phyloP scores from a whole-genome alignment of 2,888 invertebrate species.

The Polia nebulosa region DNA sequence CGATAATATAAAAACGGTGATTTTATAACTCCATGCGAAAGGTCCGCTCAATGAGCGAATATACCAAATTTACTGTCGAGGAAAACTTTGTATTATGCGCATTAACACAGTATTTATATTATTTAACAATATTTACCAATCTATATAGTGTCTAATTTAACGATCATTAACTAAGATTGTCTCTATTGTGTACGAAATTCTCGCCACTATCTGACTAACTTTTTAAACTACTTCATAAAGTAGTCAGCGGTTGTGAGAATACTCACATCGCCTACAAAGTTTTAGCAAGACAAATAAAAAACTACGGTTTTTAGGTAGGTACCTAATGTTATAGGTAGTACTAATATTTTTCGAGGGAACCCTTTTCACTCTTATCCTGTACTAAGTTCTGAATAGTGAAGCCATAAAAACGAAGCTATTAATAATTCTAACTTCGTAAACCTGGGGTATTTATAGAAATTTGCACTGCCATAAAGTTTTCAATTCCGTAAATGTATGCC shows the following conservation, averaged over 20 bases:
- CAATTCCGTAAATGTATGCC: conserved; percentile 81
- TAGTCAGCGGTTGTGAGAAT: too few relatives aligned
- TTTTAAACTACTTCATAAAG: too few relatives aligned
- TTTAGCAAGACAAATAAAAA: background rate
- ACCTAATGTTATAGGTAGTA: too few relatives aligned
- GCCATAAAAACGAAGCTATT: conserved; percentile 10
- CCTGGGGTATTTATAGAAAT: conserved; percentile 51
- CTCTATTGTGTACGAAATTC: too few relatives aligned
- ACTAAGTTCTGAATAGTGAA: conserved; percentile 4
- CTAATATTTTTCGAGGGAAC: background rate
- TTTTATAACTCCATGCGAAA: too few relatives aligned
- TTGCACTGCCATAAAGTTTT: conserved; percentile 72
- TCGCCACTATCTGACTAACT: too few relatives aligned
- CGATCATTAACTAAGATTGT: too few relatives aligned
- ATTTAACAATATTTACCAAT: too few relatives aligned
- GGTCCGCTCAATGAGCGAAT: conserved; percentile 33
- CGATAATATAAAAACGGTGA: conserved; percentile 23
- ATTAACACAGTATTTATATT: conserved; percentile 28
- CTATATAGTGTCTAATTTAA: too few relatives aligned
- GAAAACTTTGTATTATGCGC: conserved; percentile 27
- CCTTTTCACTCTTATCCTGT: background rate
- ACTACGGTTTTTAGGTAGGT: too few relatives aligned
- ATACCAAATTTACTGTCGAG: conserved; percentile 44
- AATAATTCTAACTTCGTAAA: conserved; percentile 31
- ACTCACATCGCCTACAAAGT: background rate